Evolutionary conservation across 2,113 vertebrate species (phyloP), one percentile per base, ranked within the genome.

Genomic region (Ancistrus triradiatus): DNA sequence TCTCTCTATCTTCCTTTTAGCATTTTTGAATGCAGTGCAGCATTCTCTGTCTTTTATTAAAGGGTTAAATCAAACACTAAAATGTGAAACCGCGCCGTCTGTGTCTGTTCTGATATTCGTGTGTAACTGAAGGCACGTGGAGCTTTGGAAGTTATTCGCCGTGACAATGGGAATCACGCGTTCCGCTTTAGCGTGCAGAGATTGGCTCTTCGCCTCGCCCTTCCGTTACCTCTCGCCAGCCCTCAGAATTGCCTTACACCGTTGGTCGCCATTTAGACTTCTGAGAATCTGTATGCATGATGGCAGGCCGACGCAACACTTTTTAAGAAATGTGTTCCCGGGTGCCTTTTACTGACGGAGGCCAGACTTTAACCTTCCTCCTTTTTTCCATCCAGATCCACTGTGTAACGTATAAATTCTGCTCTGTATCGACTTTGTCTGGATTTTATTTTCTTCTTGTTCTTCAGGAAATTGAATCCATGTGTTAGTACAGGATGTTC

Each of bases 231-330:
- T 68, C 25, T 55, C 25, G 28, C 57, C 31, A 63, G 42, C 38
- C 63, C 15, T 63, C 64, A 55, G 33, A 63, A 63, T 68, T 71
- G 68, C 68, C 68, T 75, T 75, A 71, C 50, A 48, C 59, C 56
- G 59, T 63, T 52, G 52, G 55, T 48, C 24, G 35, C 59, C 42
- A 35, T 74, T 61, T 63, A 52, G 67, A 55, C 25, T 42, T 31
- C 35, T 37, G 18, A 52, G 49, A 42, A 24, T 28, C 33, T 31
- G 31, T 64, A 48, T 60, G 55, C 60, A 56, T 43, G 7, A 60
- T 61, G 56, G 60, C 35, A 69, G 48, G 58, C 42, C 60, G 60
- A 44, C 65, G 33, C 35, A 17, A 38, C 59, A 59, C 42, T 55
- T 50, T 69, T 44, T 52, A 48, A 47, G 19, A 37, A 47, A n/a